Evolutionary conservation across 1,140 invertebrate genomes (phyloP).

Genomic region (Monochamus saltuarius): DNA sequence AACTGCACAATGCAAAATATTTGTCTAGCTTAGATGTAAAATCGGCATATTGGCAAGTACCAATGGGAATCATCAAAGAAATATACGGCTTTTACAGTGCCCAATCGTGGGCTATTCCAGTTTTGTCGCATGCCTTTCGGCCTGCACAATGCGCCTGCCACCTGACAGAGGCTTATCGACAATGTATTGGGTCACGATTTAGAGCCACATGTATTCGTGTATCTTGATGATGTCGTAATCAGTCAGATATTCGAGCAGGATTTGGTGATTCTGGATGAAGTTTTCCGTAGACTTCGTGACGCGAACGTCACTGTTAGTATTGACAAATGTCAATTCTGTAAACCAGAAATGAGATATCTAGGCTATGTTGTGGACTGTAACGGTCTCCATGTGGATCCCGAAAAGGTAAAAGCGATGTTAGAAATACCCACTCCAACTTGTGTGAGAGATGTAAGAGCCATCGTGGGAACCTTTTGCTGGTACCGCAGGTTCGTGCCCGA

Average conservation of each 20-base stretch:
- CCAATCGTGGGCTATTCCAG: constrained; percentile 44
- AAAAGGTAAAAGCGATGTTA: constrained; percentile 31
- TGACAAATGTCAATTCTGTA: constrained; percentile 41
- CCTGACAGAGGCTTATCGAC: constrained; percentile 51
- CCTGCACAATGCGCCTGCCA: constrained; percentile 46
- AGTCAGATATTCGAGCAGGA: constrained; percentile 47
- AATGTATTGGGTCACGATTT: constrained; percentile 43
- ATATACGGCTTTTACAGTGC: constrained; percentile 50
- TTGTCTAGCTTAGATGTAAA: constrained; percentile 45
- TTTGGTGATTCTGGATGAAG: constrained; percentile 30
- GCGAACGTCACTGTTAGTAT: constrained; percentile 24
- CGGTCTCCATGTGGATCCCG: constrained; percentile 41
- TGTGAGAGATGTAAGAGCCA: constrained; percentile 39
- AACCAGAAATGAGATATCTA: constrained; percentile 44
- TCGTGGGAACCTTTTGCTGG: constrained; percentile 46
- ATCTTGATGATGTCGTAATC: constrained; percentile 48
- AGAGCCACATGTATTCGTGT: constrained; percentile 38
- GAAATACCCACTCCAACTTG: constrained; percentile 39
- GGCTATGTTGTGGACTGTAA: constrained; percentile 43
- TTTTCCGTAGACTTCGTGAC: constrained; percentile 26
- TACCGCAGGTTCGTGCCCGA: constrained; percentile 54
- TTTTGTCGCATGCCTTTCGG: constrained; percentile 49
- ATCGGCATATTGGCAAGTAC: constrained; percentile 48
- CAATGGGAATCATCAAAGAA: constrained; percentile 25
- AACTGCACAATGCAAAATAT: constrained; percentile 38